A percentile compares a stretch with the other conserved stretches of the same genome.
Conservation (phyloP, 2,113 vertebrate genomes). For the Aspidoscelis tigris region DNA sequence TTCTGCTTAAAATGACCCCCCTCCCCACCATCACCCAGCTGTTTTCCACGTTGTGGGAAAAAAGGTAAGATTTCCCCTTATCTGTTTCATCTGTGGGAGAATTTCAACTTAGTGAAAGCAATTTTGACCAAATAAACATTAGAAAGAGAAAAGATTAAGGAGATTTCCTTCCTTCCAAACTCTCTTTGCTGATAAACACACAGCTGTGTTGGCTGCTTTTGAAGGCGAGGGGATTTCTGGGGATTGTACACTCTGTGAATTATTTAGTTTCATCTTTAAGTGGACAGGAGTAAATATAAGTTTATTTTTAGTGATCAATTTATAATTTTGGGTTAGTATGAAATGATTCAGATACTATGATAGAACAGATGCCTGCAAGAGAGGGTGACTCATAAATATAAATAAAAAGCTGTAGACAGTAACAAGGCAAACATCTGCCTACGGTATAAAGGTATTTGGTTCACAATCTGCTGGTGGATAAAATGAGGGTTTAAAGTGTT, state of each 20-base stretch:
- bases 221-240: background rate
- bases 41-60: too few relatives aligned
- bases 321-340: background rate
- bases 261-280: background rate
- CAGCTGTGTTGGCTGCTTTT: background rate
- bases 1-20: too few relatives aligned
- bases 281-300: background rate
- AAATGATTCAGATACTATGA: background rate
- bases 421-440: constrained; percentile 4
- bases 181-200: background rate
- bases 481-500: constrained; percentile 2
- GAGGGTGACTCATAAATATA: background rate
- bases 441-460: background rate
- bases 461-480: background rate
- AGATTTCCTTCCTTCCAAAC: background rate
- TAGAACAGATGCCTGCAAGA: background rate
- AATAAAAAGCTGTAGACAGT: constrained; percentile 1
- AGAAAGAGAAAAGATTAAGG: background rate
- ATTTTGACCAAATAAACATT: background rate
- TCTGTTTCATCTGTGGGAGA: background rate
- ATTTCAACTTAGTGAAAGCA: background rate
- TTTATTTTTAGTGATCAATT: background rate
- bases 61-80: too few relatives aligned
- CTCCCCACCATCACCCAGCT: too few relatives aligned
- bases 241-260: background rate